Base-by-base conservation (phyloP, 2,888 invertebrate species). In the Pomacea canaliculata region DNA sequence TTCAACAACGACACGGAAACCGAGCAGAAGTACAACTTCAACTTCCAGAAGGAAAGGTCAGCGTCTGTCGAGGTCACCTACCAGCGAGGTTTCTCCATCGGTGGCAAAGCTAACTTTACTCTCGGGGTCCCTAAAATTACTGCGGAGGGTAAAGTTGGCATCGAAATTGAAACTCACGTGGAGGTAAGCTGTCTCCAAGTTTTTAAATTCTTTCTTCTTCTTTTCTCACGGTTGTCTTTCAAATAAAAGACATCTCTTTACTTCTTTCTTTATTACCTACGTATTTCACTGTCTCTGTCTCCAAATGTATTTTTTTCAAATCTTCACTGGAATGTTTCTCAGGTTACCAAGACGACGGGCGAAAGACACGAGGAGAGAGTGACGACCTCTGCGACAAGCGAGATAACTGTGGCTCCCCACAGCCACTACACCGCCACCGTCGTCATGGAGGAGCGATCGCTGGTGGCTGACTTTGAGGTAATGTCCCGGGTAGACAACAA, bases 61-160 rank as follows among this genome's bases (percentile, higher is more conserved):
- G 79, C 80, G 27, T 73, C 72, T 13, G 66, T 82, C n/a, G 74
- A 68, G 2, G 80, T 82, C 27, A 77, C 73, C 7, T 82, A 79
- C 51, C 82, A 82, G 79, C 79, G 74, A 74, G 82, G 82, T 7
- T 78, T 78, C 69, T 78, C 82, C 16, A 56, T 82, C 19, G 82
- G 80, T 5, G 79, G 78, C 19, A 80, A 76, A 48, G 80, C 82
- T 9, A 78, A 78, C 62, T 80, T 82, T 68, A 80, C 71, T 37
- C 76, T 82, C 12, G 80, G 79, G 2, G 62, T 79, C 48, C 82
- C 82, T 8, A 78, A 77, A 27, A 56, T 72, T n/a, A 59, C 76
- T 16, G 63, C 65, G 3, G 77, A 73, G 7, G 62, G 62, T 5
- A 70, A 62, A 23, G 19, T 68, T 12, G 73, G 73, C 19, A 23